Evolutionary conservation across 2,797 vertebrate genomes (phyloP).

Genomic region (Leucoraja ocellata): DNA sequence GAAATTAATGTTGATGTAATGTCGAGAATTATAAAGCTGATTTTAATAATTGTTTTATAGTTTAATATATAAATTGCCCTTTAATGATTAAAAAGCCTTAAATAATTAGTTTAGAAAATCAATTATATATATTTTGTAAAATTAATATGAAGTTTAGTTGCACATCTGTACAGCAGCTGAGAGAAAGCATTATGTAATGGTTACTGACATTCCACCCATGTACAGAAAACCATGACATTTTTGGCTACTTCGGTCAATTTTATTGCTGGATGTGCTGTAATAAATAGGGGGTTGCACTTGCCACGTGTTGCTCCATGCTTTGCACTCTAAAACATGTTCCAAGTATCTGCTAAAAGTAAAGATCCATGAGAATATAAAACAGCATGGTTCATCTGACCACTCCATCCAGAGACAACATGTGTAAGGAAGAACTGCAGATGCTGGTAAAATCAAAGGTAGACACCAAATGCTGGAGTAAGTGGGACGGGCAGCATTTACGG

Average conservation of each 20-base stretch:
- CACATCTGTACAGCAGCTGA: conserved; percentile 6
- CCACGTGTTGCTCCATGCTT: background rate
- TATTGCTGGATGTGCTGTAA: background rate
- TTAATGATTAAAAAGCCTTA: background rate
- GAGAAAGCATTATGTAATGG: background rate
- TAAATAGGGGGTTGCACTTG: background rate
- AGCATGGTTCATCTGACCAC: background rate
- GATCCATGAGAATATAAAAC: background rate
- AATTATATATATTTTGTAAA: background rate
- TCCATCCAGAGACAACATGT: background rate
- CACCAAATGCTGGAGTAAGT: no score
- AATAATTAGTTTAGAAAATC: background rate
- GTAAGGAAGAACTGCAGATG: no score
- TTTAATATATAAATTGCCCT: background rate
- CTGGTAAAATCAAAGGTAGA: no score
- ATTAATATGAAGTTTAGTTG: background rate
- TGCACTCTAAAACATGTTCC: background rate
- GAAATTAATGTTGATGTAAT: background rate
- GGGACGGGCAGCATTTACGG: no score
- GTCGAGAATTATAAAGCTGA: background rate
- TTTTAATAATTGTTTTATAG: background rate
- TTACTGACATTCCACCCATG: background rate
- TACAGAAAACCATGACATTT: background rate
- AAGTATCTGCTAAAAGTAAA: background rate
- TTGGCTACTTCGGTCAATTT: background rate